A percentile compares a stretch with the other conserved stretches of the same genome.
Evolutionary conservation across 2,888 invertebrate genomes (phyloP).

Genomic region (Rosalia funebris): DNA sequence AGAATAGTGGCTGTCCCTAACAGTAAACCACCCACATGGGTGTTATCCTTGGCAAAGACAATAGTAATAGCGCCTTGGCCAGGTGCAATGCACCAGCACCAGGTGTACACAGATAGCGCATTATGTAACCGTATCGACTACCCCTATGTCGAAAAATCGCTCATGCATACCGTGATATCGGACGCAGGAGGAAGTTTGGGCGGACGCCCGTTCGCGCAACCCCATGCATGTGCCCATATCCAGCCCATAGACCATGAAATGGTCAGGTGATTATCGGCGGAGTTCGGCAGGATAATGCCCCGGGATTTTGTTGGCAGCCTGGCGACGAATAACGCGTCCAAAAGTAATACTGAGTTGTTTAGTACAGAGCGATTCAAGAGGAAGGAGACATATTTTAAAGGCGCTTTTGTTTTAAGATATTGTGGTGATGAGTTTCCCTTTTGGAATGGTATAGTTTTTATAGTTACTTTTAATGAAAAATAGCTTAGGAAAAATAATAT

Average conservation of each 20-base stretch:
- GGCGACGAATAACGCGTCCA: too few species aligned
- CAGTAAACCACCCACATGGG: slow-evolving; percentile 32
- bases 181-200: slow-evolving; percentile 10
- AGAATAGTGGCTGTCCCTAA: slow-evolving; percentile 4
- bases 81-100: slow-evolving; percentile 32
- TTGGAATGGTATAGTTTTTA: too few species aligned
- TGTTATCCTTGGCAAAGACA: slow-evolving; percentile 28
- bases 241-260: background rate
- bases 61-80: slow-evolving; percentile 29
- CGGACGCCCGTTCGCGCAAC: background rate
- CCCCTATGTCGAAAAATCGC: slow-evolving; percentile 35
- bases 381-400: too few species aligned
- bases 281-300: too few species aligned
- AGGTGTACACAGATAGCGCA: slow-evolving; percentile 26
- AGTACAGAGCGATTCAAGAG: too few species aligned
- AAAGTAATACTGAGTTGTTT: too few species aligned
- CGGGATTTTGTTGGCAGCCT: too few species aligned
- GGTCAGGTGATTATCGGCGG: background rate
- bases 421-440: too few species aligned
- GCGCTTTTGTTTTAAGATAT: too few species aligned
- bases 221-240: slow-evolving; percentile 1
- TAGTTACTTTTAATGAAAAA: too few species aligned
- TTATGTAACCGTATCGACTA: slow-evolving; percentile 31
- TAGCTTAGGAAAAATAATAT: too few species aligned
- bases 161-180: slow-evolving; percentile 28